Conservation (phyloP, 2,888 invertebrate genomes). For the Lasioglossum zephyrum region DNA sequence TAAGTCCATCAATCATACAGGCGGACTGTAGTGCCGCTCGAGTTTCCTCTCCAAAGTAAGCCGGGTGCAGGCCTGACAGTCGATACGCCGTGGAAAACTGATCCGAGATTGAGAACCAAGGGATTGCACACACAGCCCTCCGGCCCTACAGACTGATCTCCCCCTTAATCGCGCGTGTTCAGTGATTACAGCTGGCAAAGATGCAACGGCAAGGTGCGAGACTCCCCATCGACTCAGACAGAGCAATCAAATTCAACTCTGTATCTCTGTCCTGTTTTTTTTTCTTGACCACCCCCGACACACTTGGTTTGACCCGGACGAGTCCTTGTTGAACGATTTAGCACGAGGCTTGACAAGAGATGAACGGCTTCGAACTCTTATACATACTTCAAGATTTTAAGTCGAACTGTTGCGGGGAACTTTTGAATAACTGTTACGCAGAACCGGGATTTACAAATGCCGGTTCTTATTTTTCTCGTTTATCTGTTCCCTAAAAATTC, state of each 20-base stretch:
- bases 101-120: constrained; percentile 52
- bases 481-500: not conserved
- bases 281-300: constrained; percentile 19
- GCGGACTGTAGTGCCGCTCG: constrained; percentile 79
- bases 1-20: constrained; percentile 73
- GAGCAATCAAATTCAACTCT: constrained; percentile 34
- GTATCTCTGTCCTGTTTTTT: not conserved
- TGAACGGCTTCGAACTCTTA: not conserved
- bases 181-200: constrained; percentile 57
- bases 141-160: constrained; percentile 52
- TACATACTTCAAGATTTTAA: not conserved
- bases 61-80: constrained; percentile 55
- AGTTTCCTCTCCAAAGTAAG: constrained; percentile 69
- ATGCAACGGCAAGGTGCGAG: constrained; percentile 74
- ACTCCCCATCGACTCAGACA: constrained; percentile 59
- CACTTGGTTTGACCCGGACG: constrained; percentile 18
- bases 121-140: constrained; percentile 51
- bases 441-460: not conserved
- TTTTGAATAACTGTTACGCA: not conserved
- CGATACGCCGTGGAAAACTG: constrained; percentile 55
- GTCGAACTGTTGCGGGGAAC: not conserved
- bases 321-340: constrained; percentile 29
- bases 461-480: not conserved
- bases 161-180: constrained; percentile 47
- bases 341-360: not conserved